These are phyloP conservation scores for Acanthopagrus latus DNA, from an alignment of 2,797 vertebrate genomes.

Conservation along the genomic window DNA sequence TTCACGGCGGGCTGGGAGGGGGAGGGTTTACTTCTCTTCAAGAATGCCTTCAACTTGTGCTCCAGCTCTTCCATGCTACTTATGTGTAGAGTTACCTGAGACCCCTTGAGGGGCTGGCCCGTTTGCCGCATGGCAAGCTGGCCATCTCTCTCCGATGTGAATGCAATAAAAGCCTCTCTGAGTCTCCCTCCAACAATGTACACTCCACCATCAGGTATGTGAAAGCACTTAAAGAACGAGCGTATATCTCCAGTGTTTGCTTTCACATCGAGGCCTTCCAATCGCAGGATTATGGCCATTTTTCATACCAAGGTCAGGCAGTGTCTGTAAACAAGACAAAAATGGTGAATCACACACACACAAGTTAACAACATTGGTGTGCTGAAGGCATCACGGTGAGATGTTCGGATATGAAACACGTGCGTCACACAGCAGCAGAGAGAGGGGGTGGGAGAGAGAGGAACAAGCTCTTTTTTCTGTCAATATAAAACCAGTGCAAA, in stretches of 20 bases:
- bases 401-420: background rate
- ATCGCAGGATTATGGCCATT: conserved; percentile 93
- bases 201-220: conserved; percentile 94
- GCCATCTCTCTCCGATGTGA: conserved; percentile 90
- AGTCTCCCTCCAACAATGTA: conserved; percentile 93
- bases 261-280: conserved; percentile 91
- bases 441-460: background rate
- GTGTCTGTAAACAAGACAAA: conserved; percentile 40
- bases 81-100: conserved; percentile 86
- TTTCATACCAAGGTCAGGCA: conserved; percentile 28
- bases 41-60: conserved; percentile 84
- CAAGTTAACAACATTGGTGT: background rate
- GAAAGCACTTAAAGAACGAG: conserved; percentile 90
- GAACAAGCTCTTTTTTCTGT: background rate
- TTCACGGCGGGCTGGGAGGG: conserved; percentile 50
- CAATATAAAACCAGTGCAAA: background rate
- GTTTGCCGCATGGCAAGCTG: conserved; percentile 88
- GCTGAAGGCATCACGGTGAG: too few relatives aligned
- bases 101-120: conserved; percentile 88
- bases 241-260: conserved; percentile 93
- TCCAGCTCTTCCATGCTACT: conserved; percentile 93
- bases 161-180: conserved; percentile 95
- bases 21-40: conserved; percentile 79
- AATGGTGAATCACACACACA: background rate
- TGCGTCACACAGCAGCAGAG: background rate